These are phyloP conservation scores for Origma solitaria DNA, from an alignment of 2,113 vertebrate genomes.

Conservation along the genomic window DNA sequence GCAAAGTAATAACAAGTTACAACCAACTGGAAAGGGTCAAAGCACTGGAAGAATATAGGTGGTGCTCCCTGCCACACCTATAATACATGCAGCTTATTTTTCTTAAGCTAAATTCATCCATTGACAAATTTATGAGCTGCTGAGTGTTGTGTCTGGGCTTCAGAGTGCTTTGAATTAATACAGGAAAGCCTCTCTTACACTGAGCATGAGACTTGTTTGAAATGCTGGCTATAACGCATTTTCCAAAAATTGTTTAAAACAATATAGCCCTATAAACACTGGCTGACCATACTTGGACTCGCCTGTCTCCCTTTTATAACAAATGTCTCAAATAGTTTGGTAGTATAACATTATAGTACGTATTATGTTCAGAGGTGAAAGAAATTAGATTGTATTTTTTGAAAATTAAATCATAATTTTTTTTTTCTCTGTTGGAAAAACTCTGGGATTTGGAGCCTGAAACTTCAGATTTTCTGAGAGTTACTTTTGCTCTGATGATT, in stretches of 20 bases:
- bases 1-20: not conserved
- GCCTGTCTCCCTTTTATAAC: not conserved
- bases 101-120: slow-evolving; percentile 54
- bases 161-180: slow-evolving; percentile 39
- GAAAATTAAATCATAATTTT: not conserved
- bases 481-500: not conserved
- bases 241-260: slow-evolving; percentile 38
- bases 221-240: not conserved
- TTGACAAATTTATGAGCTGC: slow-evolving; percentile 63
- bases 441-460: not conserved
- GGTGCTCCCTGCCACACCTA: slow-evolving; percentile 43
- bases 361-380: not conserved
- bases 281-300: not conserved
- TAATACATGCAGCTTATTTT: slow-evolving; percentile 53
- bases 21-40: slow-evolving; percentile 10
- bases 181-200: slow-evolving; percentile 42
- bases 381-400: not conserved
- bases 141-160: slow-evolving; percentile 58
- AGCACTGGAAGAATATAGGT: slow-evolving; percentile 41
- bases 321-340: not conserved
- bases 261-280: slow-evolving; percentile 18
- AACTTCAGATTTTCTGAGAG: not conserved
- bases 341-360: not conserved
- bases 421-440: not conserved
- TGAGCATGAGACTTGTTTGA: slow-evolving; percentile 19